Base-by-base conservation (phyloP, 2,888 invertebrate species). In the Drosophila helvetica region DNA sequence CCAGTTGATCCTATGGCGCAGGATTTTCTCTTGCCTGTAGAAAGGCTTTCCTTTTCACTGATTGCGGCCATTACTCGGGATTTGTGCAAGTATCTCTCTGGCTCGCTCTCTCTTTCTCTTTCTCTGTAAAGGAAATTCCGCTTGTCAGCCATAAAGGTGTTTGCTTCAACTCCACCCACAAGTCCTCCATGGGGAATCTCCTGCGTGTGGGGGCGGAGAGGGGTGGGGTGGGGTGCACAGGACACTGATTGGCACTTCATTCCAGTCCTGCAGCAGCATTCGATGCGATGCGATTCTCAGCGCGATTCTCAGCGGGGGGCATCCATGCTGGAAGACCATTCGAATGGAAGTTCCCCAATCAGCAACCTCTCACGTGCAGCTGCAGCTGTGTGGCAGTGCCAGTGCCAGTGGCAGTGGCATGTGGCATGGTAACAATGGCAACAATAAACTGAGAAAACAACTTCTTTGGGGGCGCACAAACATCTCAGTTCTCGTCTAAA, bases 371-470 rank as follows among this genome's bases (percentile, higher is more conserved):
- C 67, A 66, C 74, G 74, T 65, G 74, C 70, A 58, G 69, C 74
- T 27, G 30, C 9, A 33, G 56, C 17, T 3, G 19, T 7, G 38
- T 15, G n/a, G 19, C 18, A 42, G 22, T n/a, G 22, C 2, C 15
- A 38, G 38, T 38, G 30, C 7, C 27, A 6, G 7, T 27, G 33
- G 38, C 15, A 17, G n/a, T 22, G 15, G 22, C 2, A 22, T 33
- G 10, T 10, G n/a, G 38, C n/a, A 38, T 15, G 42, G 43, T 25
- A 19, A 65, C 55, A 74, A 71, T 53, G 71, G 48, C 53, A 58
- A 74, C 74, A 71, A 71, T 74, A 74, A 74, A 71, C 71, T 74
- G 66, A 74, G 42, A 57, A 66, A 71, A 57, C 67, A 74, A 74
- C 71, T 57, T 47, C 38, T 38, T 38, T 38, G 38, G 38, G 47